These are phyloP conservation scores for Gerris buenoi DNA, from an alignment of 1,140 invertebrate genomes.

Conservation along the genomic window DNA sequence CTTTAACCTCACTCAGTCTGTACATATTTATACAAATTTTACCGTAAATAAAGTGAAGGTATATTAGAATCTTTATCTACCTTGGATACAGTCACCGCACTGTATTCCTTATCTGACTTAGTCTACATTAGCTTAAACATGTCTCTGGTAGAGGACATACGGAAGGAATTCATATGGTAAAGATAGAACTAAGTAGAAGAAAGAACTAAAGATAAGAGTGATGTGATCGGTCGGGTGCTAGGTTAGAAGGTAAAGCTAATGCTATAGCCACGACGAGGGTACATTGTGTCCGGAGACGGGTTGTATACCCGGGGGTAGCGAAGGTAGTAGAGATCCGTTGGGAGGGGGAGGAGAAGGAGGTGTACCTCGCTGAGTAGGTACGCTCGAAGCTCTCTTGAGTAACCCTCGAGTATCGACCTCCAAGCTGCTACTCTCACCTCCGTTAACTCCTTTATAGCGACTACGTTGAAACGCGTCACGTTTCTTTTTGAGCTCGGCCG, in stretches of 20 bases:
- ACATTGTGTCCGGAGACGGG: slow-evolving; percentile 44
- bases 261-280: slow-evolving; percentile 43
- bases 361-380: slow-evolving; percentile 22
- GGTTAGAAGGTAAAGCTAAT: background rate
- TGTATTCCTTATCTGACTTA: too few species aligned
- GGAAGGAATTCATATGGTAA: too few species aligned
- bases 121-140: too few species aligned
- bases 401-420: slow-evolving; percentile 23
- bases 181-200: too few species aligned
- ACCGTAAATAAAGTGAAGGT: too few species aligned
- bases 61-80: too few species aligned
- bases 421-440: slow-evolving; percentile 33
- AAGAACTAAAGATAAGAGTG: too few species aligned
- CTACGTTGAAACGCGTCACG: slow-evolving; percentile 64
- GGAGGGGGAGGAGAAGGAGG: background rate
- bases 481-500: slow-evolving; percentile 55
- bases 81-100: too few species aligned
- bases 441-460: slow-evolving; percentile 40
- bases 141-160: too few species aligned
- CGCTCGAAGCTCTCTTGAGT: slow-evolving; percentile 43
- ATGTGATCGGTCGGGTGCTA: background rate
- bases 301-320: slow-evolving; percentile 43
- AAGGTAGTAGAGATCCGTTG: slow-evolving; percentile 31
- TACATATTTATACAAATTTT: too few species aligned
- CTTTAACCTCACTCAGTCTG: too few species aligned